Percentiles rank a stretch among this genome's conserved stretches.
These are phyloP conservation scores for Bacillus rossius DNA, from an alignment of 1,140 invertebrate species.

Conservation along the genomic window DNA sequence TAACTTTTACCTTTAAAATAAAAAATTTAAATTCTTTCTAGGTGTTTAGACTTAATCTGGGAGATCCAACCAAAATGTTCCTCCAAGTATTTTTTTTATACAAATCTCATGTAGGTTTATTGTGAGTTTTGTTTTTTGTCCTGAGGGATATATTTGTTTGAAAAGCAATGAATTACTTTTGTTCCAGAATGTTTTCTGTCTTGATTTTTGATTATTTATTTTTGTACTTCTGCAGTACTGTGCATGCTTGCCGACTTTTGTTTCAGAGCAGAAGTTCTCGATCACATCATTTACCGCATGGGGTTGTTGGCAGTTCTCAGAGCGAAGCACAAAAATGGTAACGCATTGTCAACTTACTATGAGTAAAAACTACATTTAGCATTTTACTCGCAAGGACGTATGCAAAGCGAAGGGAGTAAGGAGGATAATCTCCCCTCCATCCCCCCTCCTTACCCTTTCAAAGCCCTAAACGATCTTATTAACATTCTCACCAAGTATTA, in stretches of 20 bases:
- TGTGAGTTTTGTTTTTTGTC: background rate
- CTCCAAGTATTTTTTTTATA: background rate
- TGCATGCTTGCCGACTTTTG: constrained; percentile 15
- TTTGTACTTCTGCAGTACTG: background rate
- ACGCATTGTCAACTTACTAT: constrained; percentile 23
- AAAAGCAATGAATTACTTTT: background rate
- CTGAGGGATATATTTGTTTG: background rate
- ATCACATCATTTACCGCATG: constrained; percentile 90
- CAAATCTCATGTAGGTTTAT: background rate
- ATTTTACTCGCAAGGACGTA: background rate
- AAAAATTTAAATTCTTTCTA: no score
- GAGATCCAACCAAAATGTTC: no score
- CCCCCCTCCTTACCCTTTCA: background rate
- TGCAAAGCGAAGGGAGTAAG: background rate
- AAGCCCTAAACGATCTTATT: background rate
- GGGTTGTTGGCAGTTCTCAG: constrained; percentile 85
- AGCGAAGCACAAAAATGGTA: constrained; percentile 73
- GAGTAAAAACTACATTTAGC: background rate
- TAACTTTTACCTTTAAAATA: no score
- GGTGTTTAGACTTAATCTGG: no score
- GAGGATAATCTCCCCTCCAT: background rate
- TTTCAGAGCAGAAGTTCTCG: constrained; percentile 71
- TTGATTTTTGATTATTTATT: background rate
- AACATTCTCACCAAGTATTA: no score
- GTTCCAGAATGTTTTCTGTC: background rate